Conservation (phyloP, 2,888 invertebrate species). For the Labia minor region DNA sequence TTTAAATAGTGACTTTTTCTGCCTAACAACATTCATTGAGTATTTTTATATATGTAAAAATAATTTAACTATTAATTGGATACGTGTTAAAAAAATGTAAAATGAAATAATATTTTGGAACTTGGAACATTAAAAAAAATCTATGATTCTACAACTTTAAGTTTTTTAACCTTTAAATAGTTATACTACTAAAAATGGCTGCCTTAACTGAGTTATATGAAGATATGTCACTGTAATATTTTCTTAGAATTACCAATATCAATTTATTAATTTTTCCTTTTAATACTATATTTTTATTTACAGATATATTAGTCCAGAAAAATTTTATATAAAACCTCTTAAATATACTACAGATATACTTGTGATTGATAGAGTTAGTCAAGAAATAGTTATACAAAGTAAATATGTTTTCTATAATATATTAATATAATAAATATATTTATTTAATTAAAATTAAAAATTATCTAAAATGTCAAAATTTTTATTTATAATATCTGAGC, state of each 20-base stretch:
- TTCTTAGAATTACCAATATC: not conserved
- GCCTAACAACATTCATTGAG: too few species aligned
- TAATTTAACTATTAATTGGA: too few species aligned
- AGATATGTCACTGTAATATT: constrained; percentile 23
- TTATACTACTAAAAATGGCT: too few species aligned
- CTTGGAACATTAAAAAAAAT: too few species aligned
- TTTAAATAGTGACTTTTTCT: too few species aligned
- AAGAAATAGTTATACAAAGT: constrained; percentile 62
- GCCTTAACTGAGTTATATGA: constrained; percentile 22
- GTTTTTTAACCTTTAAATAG: too few species aligned
- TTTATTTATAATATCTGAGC: too few species aligned
- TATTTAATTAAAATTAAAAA: not conserved
- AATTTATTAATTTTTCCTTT: not conserved
- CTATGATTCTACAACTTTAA: too few species aligned
- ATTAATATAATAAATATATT: not conserved
- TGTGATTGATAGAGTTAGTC: constrained; percentile 72
- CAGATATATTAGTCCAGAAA: constrained; percentile 79
- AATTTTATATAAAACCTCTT: constrained; percentile 77
- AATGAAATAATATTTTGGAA: too few species aligned
- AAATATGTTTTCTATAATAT: constrained; percentile 28
- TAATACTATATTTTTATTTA: constrained; percentile 30
- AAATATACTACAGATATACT: constrained; percentile 61
- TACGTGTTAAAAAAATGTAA: too few species aligned
- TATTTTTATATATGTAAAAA: too few species aligned
- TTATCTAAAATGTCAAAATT: not conserved